These are phyloP conservation scores for Charina bottae DNA, from an alignment of 2,113 vertebrate genomes.

Conservation along the genomic window DNA sequence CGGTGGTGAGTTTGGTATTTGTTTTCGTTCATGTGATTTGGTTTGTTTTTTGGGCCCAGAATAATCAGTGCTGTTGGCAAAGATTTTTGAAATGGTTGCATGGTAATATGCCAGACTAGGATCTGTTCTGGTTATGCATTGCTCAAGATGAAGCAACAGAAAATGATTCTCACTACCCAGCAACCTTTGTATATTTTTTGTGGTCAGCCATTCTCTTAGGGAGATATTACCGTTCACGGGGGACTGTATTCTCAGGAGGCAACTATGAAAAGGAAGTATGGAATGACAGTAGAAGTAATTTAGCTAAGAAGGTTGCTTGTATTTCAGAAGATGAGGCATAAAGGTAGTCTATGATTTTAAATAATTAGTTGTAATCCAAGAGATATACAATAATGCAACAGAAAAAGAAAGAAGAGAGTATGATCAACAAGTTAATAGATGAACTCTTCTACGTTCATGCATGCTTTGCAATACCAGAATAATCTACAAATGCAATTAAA, in stretches of 20 bases:
- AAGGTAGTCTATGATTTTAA: not conserved
- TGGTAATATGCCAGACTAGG: not conserved
- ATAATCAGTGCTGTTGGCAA: not conserved
- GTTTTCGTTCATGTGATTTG: not conserved
- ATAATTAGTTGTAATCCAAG: not conserved
- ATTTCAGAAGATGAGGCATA: not conserved
- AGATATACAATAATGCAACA: not conserved
- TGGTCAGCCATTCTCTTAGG: not conserved
- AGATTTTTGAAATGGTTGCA: not conserved
- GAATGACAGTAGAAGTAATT: not conserved
- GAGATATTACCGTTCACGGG: not conserved
- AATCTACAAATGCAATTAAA: not conserved
- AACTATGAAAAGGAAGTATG: not conserved
- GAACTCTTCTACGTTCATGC: not conserved
- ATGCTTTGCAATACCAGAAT: not conserved
- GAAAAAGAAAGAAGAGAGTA: not conserved
- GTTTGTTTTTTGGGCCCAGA: not conserved
- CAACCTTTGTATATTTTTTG: not conserved
- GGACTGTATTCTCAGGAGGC: not conserved
- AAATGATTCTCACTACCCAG: not conserved
- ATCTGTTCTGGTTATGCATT: constrained; percentile 14
- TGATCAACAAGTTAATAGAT: not conserved
- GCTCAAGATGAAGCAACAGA: not conserved
- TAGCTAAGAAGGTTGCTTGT: not conserved
- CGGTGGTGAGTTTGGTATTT: not conserved